Percentiles rank a stretch among this genome's conserved stretches.
These are phyloP conservation scores for Leptoclinus maculatus DNA, from an alignment of 2,797 vertebrate genomes.

Conservation along the genomic window DNA sequence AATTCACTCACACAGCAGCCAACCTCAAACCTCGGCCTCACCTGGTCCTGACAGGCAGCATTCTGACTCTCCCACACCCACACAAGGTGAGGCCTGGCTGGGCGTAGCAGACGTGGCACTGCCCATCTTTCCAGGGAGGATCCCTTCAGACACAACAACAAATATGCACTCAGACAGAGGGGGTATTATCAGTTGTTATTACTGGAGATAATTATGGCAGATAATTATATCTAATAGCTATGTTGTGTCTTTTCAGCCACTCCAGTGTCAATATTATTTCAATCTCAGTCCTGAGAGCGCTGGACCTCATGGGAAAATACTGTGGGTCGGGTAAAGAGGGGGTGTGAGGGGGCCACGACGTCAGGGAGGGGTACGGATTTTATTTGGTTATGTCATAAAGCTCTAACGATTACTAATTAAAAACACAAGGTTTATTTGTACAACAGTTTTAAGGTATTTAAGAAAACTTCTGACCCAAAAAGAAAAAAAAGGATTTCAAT, in stretches of 20 bases:
- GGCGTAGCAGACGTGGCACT: constrained; percentile 26
- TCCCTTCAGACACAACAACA: constrained; percentile 67
- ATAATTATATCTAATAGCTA: constrained; percentile 78
- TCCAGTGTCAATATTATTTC: constrained; percentile 79
- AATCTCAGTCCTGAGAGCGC: constrained; percentile 50
- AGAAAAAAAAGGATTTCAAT: background rate
- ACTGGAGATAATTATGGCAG: constrained; percentile 71
- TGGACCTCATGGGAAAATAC: constrained; percentile 54
- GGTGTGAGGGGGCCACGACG: background rate
- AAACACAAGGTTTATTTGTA: background rate
- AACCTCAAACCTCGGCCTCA: constrained; percentile 50
- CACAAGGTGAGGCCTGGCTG: constrained; percentile 55
- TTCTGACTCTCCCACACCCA: constrained; percentile 54
- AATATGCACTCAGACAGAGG: constrained; percentile 65
- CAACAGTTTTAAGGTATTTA: background rate
- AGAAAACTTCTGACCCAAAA: background rate
- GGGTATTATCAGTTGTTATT: constrained; percentile 75
- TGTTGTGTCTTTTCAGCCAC: constrained; percentile 59
- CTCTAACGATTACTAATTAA: constrained; percentile 1
- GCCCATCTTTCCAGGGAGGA: constrained; percentile 72
- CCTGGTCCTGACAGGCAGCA: constrained; percentile 51
- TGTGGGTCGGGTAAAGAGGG: constrained; percentile 19
- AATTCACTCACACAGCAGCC: constrained; percentile 11
- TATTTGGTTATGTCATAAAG: constrained; percentile 14
- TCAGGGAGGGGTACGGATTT: constrained; percentile 8